Conservation (phyloP, 2,113 vertebrate genomes). For the Macquaria ambigua region DNA sequence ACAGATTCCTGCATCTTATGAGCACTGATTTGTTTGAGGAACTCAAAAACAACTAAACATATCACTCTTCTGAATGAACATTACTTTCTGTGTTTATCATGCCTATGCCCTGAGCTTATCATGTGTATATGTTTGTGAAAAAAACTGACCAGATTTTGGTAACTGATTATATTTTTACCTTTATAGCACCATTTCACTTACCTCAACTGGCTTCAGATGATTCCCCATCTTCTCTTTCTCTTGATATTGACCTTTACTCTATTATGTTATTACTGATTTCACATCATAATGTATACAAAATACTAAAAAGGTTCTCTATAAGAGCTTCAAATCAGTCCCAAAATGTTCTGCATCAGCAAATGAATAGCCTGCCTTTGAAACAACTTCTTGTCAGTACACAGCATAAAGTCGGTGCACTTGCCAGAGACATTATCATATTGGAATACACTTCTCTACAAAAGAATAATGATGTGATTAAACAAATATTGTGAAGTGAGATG, state of each 20-base stretch:
- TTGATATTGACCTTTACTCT: neutral
- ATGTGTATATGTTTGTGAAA: neutral
- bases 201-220: neutral
- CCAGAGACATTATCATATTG: neutral
- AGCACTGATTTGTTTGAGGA: constrained; percentile 1
- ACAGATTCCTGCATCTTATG: constrained; percentile 16
- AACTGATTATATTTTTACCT: neutral
- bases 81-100: neutral
- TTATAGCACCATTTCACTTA: neutral
- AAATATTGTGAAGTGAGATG: neutral
- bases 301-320: neutral
- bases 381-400: neutral
- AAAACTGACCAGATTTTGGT: neutral
- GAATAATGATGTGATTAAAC: neutral
- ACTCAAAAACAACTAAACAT: constrained; percentile 1
- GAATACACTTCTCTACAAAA: neutral
- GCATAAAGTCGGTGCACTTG: neutral
- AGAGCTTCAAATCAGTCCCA: neutral
- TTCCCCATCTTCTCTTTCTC: neutral
- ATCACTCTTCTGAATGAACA: neutral
- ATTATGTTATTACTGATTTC: neutral
- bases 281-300: neutral
- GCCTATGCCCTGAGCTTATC: neutral
- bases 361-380: neutral
- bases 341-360: neutral